These are phyloP conservation scores for Scolopax bukidnonensis DNA, from an alignment of 2,797 vertebrate genomes.

Conservation along the genomic window DNA sequence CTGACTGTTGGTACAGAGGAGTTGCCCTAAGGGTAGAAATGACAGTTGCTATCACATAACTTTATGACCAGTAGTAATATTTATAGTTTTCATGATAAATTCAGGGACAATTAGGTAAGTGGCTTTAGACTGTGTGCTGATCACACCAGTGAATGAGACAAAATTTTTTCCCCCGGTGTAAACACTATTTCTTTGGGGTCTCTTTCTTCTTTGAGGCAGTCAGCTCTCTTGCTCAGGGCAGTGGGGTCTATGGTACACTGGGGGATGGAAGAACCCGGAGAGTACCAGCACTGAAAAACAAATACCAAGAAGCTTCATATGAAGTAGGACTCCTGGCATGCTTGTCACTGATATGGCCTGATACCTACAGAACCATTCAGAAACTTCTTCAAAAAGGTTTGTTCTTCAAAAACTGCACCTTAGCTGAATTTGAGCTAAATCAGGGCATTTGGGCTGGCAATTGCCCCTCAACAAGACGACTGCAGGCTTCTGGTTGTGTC, in stretches of 20 bases:
- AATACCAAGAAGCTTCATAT: background rate
- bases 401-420: background rate
- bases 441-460: background rate
- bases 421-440: background rate
- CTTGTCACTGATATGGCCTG: background rate
- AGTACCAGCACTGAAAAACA: background rate
- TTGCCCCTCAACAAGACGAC: fast-evolving
- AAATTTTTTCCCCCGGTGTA: background rate
- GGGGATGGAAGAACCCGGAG: background rate
- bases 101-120: background rate
- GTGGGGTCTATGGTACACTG: background rate
- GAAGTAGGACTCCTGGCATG: background rate
- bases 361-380: background rate
- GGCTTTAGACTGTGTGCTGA: background rate
- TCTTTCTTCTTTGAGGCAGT: background rate
- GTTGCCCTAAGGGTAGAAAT: background rate
- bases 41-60: background rate
- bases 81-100: background rate
- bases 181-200: background rate
- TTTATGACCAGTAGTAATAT: background rate
- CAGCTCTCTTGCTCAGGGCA: background rate
- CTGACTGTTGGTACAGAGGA: background rate
- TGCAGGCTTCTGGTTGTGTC: background rate
- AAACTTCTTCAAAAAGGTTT: background rate
- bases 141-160: background rate